Base-by-base conservation (phyloP, 2,113 vertebrate genomes). In the Pseudonaja textilis region DNA sequence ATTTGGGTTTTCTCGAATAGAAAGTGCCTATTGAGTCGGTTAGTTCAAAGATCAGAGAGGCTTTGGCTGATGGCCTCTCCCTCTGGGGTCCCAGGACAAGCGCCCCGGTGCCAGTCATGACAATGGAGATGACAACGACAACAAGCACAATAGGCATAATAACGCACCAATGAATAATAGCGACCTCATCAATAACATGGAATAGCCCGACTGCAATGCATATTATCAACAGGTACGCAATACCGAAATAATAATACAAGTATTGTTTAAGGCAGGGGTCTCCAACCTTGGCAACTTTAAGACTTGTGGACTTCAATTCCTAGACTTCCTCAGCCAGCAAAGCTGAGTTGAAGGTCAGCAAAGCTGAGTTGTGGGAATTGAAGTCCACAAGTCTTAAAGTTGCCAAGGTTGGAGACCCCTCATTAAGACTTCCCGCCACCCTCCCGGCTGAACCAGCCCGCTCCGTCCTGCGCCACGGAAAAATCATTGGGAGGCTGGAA, bases 401-500 rank as follows among this genome's bases (percentile, higher is more conserved):
- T 50, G 47, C 47, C 47, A 50, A 50, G 47, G 47, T 50, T 50
- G 47, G 47, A 50, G 47, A 50, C 47, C 47, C 47, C 8, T 50
- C 8, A 50, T 50, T 1, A 50, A 50, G 47, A 50, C 47, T 39
- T 20, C 69, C 69, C 59, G 9, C 7, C 57, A 3, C 59, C 59
- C 29, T n/a, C n/a, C 64, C n/a, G n/a, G 6, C 64, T 34, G n/a
- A 7, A 90, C 14, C 42, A 85, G 5, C n/a, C 8, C 90, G 34
- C 64, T 22, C 69, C 11, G 85, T 94, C 92, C 95, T 81, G 94
- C 89, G 57, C 57, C 89, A 87, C n/a, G 85, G 94, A 85, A 94
- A 91, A 95, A 91, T 64, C 93, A 92, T 54, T 81, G 94, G 29
- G 29, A 91, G 94, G 94, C 93, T 94, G 96, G 92, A 95, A 96